A percentile compares a stretch with the other conserved stretches of the same genome.
Conservation (phyloP, 2,797 vertebrate genomes). For the Falco rusticolus region DNA sequence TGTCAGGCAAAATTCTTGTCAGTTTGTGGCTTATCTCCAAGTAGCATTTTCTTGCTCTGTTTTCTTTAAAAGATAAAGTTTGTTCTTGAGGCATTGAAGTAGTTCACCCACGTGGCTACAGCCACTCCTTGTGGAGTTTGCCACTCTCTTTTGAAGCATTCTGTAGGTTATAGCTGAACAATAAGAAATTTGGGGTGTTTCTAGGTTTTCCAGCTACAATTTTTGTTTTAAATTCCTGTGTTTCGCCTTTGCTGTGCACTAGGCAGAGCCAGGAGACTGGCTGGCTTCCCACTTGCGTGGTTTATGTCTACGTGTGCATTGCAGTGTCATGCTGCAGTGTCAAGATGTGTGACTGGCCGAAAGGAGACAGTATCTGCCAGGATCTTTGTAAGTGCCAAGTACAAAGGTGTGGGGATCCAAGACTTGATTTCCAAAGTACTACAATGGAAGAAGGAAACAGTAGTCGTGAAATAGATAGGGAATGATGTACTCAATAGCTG, state of each 20-base stretch:
- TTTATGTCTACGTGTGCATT: background rate
- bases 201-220: background rate
- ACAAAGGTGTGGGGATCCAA: background rate
- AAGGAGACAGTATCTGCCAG: background rate
- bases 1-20: background rate
- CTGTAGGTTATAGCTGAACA: background rate
- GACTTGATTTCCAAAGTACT: background rate
- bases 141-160: background rate
- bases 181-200: background rate
- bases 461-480: background rate
- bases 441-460: background rate
- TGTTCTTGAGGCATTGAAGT: background rate
- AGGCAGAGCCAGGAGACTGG: background rate
- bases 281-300: fast-evolving
- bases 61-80: background rate
- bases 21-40: background rate
- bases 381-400: background rate
- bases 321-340: background rate
- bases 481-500: fast-evolving
- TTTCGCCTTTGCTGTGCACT: background rate
- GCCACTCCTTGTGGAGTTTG: background rate
- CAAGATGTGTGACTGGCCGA: background rate
- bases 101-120: background rate
- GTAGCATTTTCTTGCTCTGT: background rate
- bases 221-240: background rate